These are phyloP conservation scores for Catharus fuscescens DNA, from an alignment of 2,113 vertebrate species.

Conservation along the genomic window DNA sequence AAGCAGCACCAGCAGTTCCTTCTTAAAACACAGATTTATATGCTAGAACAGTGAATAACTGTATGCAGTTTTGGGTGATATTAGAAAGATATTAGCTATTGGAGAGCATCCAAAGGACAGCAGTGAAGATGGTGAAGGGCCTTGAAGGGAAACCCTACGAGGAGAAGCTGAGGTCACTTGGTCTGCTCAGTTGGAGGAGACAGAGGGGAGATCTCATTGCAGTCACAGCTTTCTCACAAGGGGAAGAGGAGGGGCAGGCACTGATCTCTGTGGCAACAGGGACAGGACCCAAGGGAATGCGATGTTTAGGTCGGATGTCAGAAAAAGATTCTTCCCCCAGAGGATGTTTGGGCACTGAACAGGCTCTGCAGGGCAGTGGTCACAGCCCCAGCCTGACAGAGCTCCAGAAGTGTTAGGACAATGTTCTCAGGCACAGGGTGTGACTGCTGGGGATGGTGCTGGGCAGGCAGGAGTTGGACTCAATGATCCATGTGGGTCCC, in stretches of 20 bases:
- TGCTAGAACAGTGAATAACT: not conserved
- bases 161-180: not conserved
- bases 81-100: not conserved
- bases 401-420: accelerated
- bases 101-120: not conserved
- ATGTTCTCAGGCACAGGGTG: accelerated
- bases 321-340: not conserved
- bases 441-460: not conserved
- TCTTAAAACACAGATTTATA: not conserved
- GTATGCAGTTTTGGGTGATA: not conserved
- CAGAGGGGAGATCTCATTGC: accelerated
- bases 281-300: accelerated
- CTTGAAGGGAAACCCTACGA: not conserved
- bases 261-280: not conserved
- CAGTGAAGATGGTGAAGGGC: not conserved
- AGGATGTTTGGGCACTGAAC: accelerated
- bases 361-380: not conserved
- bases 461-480: not conserved
- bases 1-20: not conserved
- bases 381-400: not conserved
- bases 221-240: not conserved
- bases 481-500: accelerated
- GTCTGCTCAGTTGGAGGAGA: not conserved
- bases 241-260: accelerated
- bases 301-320: not conserved